Evolutionary conservation across 2,113 vertebrate genomes (phyloP).

Genomic region (Balaeniceps rex): DNA sequence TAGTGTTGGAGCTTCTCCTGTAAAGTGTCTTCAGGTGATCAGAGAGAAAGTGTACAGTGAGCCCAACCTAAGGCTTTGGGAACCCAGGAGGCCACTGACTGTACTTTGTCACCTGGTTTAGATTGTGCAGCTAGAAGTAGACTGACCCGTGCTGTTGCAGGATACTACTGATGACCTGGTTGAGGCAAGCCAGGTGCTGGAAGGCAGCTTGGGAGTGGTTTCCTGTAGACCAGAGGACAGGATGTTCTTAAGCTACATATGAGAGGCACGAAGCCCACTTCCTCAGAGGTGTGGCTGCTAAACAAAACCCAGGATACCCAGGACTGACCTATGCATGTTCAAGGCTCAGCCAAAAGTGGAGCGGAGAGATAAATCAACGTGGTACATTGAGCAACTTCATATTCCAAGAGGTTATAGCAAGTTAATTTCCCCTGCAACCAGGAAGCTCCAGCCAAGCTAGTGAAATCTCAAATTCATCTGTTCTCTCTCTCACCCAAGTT

Average conservation of each 20-base stretch:
- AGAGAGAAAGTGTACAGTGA: not conserved
- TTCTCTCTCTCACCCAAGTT: not conserved
- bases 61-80: not conserved
- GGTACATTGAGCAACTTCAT: not conserved
- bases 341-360: not conserved
- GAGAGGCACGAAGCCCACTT: not conserved
- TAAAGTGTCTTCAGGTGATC: not conserved
- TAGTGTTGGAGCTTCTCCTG: not conserved
- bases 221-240: not conserved
- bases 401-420: not conserved
- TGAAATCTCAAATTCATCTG: not conserved
- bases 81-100: not conserved
- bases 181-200: not conserved
- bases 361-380: not conserved
- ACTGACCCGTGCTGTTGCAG: conserved; percentile 10
- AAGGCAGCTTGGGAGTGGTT: not conserved
- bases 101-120: not conserved
- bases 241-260: not conserved
- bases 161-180: not conserved
- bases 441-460: not conserved
- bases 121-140: not conserved
- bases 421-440: not conserved
- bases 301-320: not conserved
- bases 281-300: not conserved
- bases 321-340: fast-evolving